phyloP scores from a whole-genome alignment of 2,797 vertebrate genomes.

The Petrocephalus sullivani region DNA sequence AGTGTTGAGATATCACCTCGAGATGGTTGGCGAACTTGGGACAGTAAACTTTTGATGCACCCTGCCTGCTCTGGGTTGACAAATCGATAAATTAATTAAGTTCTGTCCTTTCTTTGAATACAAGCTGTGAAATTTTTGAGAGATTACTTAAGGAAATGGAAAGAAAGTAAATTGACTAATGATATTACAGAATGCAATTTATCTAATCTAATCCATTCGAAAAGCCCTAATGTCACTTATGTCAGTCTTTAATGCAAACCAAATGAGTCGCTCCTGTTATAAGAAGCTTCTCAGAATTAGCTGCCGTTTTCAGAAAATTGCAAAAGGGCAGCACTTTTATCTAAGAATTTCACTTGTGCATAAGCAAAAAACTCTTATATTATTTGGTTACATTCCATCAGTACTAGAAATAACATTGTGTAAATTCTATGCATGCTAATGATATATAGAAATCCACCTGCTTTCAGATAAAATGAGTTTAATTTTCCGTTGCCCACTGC shows the following conservation, averaged over 20 bases:
- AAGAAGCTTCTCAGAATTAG: constrained; percentile 99
- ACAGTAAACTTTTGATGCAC: not conserved
- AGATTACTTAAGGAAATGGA: constrained; percentile 49
- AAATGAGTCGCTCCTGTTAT: constrained; percentile 94
- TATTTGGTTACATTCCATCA: constrained; percentile 99
- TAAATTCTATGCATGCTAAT: constrained; percentile 99
- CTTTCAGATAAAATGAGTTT: constrained; percentile 99
- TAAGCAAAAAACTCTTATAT: constrained; percentile 98
- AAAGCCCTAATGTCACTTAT: constrained; percentile 98
- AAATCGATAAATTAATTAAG: constrained; percentile 66
- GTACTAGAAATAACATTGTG: constrained; percentile 99
- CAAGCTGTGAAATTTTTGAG: constrained; percentile 60
- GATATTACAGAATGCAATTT: constrained; percentile 85
- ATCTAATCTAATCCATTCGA: constrained; percentile 96
- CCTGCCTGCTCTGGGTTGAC: not conserved
- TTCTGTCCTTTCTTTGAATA: constrained; percentile 50
- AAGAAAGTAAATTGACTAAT: constrained; percentile 63
- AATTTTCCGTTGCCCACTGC: constrained; percentile 94
- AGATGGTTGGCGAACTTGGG: not conserved
- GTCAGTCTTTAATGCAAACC: constrained; percentile 96
- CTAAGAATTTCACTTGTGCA: constrained; percentile 98
- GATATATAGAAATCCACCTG: constrained; percentile 99
- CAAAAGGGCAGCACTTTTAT: constrained; percentile 90
- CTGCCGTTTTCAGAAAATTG: constrained; percentile 99
- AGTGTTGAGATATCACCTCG: not conserved